Evolutionary conservation across 2,113 vertebrate species (phyloP).

Genomic region (Papio anubis): DNA sequence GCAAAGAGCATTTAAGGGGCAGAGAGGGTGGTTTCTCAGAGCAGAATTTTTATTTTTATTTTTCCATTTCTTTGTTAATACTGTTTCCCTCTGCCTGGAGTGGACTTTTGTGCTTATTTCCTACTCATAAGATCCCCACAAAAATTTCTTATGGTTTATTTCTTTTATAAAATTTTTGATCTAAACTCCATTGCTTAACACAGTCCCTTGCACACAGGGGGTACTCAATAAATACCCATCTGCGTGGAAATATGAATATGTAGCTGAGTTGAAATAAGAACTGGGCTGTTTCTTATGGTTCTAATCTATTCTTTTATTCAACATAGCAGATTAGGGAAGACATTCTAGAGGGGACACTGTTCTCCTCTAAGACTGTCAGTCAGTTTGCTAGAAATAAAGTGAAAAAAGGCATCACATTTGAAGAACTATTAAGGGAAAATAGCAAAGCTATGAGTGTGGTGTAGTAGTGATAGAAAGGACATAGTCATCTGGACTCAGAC

Average conservation of each 20-base stretch:
- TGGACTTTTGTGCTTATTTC: conserved; percentile 54
- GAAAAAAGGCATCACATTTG: background rate
- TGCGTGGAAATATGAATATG: background rate
- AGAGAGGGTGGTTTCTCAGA: background rate
- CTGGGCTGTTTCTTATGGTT: background rate
- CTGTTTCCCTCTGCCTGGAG: conserved; percentile 28
- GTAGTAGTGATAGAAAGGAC: no score
- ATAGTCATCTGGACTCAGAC: background rate
- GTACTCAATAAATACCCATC: background rate
- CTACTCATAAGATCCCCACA: background rate
- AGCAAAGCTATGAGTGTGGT: background rate
- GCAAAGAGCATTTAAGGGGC: background rate
- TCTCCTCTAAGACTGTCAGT: background rate
- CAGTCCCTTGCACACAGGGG: background rate
- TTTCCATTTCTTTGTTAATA: conserved; percentile 40
- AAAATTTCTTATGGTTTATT: background rate
- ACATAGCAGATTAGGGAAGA: background rate
- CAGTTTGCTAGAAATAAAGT: background rate
- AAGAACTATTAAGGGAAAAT: background rate
- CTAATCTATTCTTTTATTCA: background rate
- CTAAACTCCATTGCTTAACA: background rate
- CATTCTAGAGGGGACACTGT: background rate
- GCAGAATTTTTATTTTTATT: background rate
- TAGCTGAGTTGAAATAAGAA: background rate
- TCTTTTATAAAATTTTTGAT: background rate